Base-by-base conservation (phyloP, 2,888 invertebrate species). In the Drosophila incognita region DNA sequence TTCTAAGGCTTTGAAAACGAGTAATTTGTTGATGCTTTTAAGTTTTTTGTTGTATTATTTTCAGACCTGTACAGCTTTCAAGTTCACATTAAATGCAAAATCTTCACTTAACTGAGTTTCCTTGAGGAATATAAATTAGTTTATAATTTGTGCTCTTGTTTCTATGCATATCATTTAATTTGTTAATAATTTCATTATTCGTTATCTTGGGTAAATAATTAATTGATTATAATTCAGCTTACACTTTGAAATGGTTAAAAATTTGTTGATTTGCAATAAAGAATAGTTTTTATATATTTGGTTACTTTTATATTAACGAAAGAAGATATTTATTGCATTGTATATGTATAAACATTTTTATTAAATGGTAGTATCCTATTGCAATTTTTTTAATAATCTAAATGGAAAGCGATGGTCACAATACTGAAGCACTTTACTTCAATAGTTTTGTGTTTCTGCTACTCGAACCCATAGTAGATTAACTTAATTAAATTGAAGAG, bases 21-120 rank as follows among this genome's bases (percentile, higher is more conserved):
- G 57, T 69, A 57, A 57, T 68, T 68, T 51, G 69, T 51, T 68
- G n/a, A 42, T 27, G 56, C 38, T 11, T 2, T 38, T 29, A 2
- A 13, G 3, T 57, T 40, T 31, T 6, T n/a, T 29, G 8, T 40
- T 31, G 46, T 46, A n/a, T 31, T 57, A 18, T 21, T 51, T 18
- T 1, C 21, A 7, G 2, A 13, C 42, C 10, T 33, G 11, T 13
- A 2, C 31, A 21, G 31, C 27, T 38, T 51, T 46, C 11, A 36
- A 33, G 35, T 66, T 46, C n/a, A 38, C 33, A 24, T 53, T 53
- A 31, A 27, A 36, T 48, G 24, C 31, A 31, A 24, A 35, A 52
- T 24, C 31, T 31, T n/a, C 2, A 24, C 46, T 46, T 15, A 46
- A 24, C 24, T 15, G 2, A 24, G 46, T 46, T 46, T 46, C 15